A percentile compares a stretch with the other conserved stretches of the same genome.
These are phyloP conservation scores for Saturnia pavonia DNA, from an alignment of 2,888 invertebrate species.

Conservation along the genomic window DNA sequence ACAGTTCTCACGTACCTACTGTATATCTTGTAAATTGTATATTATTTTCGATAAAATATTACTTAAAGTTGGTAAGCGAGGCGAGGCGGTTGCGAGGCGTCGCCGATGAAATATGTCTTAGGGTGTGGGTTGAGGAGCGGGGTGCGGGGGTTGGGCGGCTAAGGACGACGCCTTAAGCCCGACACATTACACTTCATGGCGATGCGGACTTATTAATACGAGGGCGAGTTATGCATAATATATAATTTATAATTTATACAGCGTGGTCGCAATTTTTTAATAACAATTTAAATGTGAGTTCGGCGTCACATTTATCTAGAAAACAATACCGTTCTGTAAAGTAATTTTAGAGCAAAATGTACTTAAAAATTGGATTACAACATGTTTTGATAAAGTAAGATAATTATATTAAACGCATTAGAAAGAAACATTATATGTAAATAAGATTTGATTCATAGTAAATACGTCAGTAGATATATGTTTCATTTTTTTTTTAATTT, in stretches of 20 bases:
- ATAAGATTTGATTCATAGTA: too few species aligned
- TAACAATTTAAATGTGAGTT: background rate
- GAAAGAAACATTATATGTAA: too few species aligned
- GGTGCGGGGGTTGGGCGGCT: constrained; percentile 45
- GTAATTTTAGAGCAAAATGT: background rate
- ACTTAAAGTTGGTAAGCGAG: constrained; percentile 63
- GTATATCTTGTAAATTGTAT: constrained; percentile 63
- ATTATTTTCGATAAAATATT: constrained; percentile 69
- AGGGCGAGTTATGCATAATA: constrained; percentile 15
- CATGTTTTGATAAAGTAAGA: too few species aligned
- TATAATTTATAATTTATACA: background rate
- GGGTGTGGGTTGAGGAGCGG: constrained; percentile 41
- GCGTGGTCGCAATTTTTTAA: background rate
- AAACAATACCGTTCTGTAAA: background rate
- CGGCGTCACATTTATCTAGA: background rate
- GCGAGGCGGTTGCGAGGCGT: constrained; percentile 65
- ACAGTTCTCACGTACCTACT: constrained; percentile 42
- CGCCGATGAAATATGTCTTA: constrained; percentile 81
- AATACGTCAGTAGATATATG: too few species aligned
- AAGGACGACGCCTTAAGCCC: constrained; percentile 73
- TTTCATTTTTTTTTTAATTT: too few species aligned
- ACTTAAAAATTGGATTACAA: background rate
- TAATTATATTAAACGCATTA: too few species aligned
- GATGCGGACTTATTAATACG: constrained; percentile 55
- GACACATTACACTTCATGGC: constrained; percentile 54